Evolutionary conservation across 2,888 invertebrate genomes (phyloP), one percentile per base, ranked within the genome.

Genomic region (Leptinotarsa tumamoca): DNA sequence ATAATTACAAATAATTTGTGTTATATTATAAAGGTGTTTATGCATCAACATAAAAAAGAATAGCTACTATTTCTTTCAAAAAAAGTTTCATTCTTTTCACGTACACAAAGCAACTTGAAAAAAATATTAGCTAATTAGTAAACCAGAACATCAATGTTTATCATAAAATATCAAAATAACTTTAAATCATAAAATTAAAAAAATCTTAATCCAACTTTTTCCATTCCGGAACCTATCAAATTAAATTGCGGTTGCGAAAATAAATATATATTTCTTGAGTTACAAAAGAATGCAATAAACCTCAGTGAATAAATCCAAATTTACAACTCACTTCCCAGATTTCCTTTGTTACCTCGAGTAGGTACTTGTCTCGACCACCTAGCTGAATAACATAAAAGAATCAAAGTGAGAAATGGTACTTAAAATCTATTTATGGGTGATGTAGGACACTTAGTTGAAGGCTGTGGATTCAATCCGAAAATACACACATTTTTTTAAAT

Each of bases 281-380:
- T 21, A 7, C 14, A 58, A 58, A 14, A 58, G 15, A 14, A 27
- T 63, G 33, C 33, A 63, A 63, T 33, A 63, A 63, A 63, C 17
- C 7, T 33, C 17, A 63, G n/a, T 27, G 10, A 63, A 27, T 33
- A 63, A 4, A n/a, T 33, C n/a, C 13, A 33, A 15, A 33, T 63
- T 63, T 63, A 63, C 33, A n/a, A 63, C 63, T 63, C n/a, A 63
- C 33, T 33, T 63, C 33, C 0, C n/a, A 63, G 27, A 33, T 63
- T 27, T 33, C n/a, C 63, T 63, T 63, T 63, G 27, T 63, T 21
- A n/a, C 27, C 17, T 63, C 33, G 63, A 63, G 63, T 63, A 27
- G 63, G 63, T 63, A 63, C 63, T 63, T 33, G 63, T 17, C 63
- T n/a, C 63, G 33, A 33, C 33, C 63, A 63, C 63, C 63, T 63